Evolutionary conservation across 2,888 invertebrate species (phyloP).

Genomic region (Calliopum simillimum): DNA sequence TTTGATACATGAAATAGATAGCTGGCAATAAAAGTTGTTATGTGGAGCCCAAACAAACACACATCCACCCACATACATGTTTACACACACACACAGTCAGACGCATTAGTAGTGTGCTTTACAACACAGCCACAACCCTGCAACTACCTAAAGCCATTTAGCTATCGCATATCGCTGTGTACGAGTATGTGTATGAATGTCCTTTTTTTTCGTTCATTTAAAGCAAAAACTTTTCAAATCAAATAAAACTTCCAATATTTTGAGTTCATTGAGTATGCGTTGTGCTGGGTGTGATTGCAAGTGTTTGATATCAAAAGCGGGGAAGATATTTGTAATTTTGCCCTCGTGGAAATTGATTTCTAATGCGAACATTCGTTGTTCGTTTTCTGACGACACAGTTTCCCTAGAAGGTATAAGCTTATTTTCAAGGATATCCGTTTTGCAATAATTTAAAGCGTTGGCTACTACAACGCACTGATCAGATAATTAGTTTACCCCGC

Average conservation of each 20-base stretch:
- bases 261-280: background rate
- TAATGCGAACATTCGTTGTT: too few relatives aligned
- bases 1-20: background rate
- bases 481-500: slow-evolving; percentile 3
- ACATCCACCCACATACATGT: background rate
- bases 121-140: background rate
- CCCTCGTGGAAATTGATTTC: too few relatives aligned
- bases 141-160: background rate
- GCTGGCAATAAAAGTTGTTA: too few relatives aligned
- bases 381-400: too few relatives aligned
- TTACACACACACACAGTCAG: background rate
- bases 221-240: background rate
- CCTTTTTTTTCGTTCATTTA: too few relatives aligned
- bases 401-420: too few relatives aligned
- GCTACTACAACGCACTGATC: background rate
- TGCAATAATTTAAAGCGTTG: background rate
- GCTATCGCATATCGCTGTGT: background rate
- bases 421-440: too few relatives aligned
- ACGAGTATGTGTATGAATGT: too few relatives aligned
- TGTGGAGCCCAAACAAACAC: background rate
- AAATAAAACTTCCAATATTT: background rate
- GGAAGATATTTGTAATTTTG: too few relatives aligned
- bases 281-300: too few relatives aligned
- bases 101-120: background rate
- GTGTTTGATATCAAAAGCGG: too few relatives aligned